These are phyloP conservation scores for Cyanoramphus novaezelandiae DNA, from an alignment of 2,113 vertebrate genomes.

Conservation along the genomic window DNA sequence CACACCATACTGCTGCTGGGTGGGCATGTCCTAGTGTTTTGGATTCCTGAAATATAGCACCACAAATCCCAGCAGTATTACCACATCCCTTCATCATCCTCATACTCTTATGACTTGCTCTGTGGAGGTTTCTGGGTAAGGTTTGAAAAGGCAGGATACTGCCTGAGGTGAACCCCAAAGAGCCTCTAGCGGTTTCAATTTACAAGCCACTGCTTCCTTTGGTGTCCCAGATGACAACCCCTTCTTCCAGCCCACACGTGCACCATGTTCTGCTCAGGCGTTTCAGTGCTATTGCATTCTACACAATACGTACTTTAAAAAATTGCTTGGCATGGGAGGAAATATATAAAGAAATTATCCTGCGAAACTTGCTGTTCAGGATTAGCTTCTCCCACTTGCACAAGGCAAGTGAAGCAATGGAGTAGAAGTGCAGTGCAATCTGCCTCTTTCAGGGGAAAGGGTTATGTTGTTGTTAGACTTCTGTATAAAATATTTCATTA, in stretches of 20 bases:
- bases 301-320: neutral
- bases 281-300: neutral
- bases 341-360: neutral
- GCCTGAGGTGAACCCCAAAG: neutral
- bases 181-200: neutral
- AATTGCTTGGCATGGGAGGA: neutral
- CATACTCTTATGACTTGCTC: rapidly evolving
- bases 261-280: neutral
- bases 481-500: conserved; percentile 16
- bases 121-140: neutral
- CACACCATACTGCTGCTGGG: neutral
- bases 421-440: neutral
- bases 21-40: rapidly evolving
- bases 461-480: neutral
- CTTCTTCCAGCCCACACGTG: neutral
- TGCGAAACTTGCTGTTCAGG: neutral
- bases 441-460: neutral
- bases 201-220: neutral
- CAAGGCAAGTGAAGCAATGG: neutral
- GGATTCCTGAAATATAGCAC: neutral
- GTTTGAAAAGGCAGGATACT: neutral
- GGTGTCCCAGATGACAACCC: neutral
- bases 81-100: neutral
- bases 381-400: neutral
- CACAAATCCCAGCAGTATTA: too few relatives aligned